Percentiles rank a stretch among this genome's conserved stretches.
Evolutionary conservation across 2,113 vertebrate genomes (phyloP).

Genomic region (Lathamus discolor): DNA sequence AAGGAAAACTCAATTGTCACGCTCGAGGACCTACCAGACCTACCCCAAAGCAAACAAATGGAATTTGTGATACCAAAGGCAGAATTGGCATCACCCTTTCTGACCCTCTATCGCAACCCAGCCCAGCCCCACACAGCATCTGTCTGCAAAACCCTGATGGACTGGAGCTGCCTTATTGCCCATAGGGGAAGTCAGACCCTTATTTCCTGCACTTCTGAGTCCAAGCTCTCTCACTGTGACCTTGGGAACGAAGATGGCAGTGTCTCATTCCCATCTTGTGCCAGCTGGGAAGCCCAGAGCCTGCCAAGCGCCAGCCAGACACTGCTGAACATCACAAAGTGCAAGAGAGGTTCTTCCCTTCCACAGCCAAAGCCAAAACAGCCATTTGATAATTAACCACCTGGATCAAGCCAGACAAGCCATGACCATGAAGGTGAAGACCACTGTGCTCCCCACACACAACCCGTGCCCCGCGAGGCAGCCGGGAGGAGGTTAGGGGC

Average conservation of each 20-base stretch:
- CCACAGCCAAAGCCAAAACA: neutral
- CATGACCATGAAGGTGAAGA: neutral
- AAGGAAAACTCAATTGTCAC: neutral
- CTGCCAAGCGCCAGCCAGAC: neutral
- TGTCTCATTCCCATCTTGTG: neutral
- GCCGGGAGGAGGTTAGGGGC: neutral
- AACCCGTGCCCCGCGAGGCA: fast-evolving
- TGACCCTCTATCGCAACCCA: neutral
- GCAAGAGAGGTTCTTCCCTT: neutral
- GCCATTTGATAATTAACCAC: conserved; percentile 51
- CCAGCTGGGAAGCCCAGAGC: neutral
- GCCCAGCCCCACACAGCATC: no score
- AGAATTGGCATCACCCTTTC: neutral
- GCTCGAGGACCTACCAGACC: neutral
- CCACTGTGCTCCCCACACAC: fast-evolving
- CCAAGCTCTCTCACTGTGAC: neutral
- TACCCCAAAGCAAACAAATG: neutral
- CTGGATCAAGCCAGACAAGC: neutral
- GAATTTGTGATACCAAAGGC: neutral
- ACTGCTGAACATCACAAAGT: neutral
- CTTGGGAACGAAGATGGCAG: neutral
- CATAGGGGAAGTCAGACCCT: neutral
- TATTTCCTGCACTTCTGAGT: neutral
- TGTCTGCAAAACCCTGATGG: neutral
- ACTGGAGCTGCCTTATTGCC: neutral